Percentiles rank a stretch among this genome's conserved stretches.
Conservation (phyloP, 2,113 vertebrate genomes). For the Gobius niger region DNA sequence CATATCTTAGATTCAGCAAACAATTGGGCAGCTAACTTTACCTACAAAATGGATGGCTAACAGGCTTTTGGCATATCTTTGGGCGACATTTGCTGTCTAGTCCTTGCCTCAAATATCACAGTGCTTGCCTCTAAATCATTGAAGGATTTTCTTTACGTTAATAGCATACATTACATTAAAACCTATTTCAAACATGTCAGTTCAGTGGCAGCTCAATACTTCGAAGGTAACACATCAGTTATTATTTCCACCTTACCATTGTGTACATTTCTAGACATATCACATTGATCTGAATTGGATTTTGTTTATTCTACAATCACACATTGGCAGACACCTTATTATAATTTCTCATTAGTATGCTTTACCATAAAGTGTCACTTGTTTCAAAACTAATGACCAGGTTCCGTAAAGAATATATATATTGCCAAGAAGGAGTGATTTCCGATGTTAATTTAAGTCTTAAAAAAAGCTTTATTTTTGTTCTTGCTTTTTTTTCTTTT, state of each 20-base stretch:
- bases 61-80: conserved; percentile 5
- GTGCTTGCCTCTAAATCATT: neutral
- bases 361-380: conserved; percentile 45
- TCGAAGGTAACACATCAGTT: neutral
- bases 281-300: neutral
- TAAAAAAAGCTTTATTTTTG: conserved; percentile 50
- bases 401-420: conserved; percentile 39
- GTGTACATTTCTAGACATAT: neutral
- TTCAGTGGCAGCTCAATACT: neutral
- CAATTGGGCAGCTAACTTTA: neutral
- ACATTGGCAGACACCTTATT: conserved; percentile 30
- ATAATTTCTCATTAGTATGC: conserved; percentile 37
- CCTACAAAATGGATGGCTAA: neutral
- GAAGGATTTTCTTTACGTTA: neutral
- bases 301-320: neutral
- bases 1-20: neutral
- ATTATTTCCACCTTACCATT: neutral
- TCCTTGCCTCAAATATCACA: conserved; percentile 4
- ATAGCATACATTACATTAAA: conserved; percentile 43
- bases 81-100: neutral
- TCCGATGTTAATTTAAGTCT: conserved; percentile 56
- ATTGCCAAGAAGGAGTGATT: conserved; percentile 58
- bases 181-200: neutral
- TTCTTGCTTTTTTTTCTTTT: conserved; percentile 57
- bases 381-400: conserved; percentile 65